Evolutionary conservation across 2,888 invertebrate genomes (phyloP).

Genomic region (Thymelicus lineola): DNA sequence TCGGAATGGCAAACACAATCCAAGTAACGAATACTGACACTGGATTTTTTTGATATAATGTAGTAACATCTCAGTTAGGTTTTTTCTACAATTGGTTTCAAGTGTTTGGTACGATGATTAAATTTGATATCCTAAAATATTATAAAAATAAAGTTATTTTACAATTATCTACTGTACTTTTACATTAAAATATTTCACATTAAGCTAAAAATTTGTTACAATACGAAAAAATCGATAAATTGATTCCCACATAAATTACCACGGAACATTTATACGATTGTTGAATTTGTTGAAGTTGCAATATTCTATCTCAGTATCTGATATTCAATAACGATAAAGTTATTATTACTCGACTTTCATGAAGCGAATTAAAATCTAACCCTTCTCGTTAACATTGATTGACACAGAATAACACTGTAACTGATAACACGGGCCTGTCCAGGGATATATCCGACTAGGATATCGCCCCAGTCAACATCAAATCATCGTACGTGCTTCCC

Average conservation of each 20-base stretch:
- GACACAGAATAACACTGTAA: constrained; percentile 26
- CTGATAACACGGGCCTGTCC: constrained; percentile 28
- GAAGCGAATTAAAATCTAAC: constrained; percentile 9
- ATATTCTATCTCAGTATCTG: no score
- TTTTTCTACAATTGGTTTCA: neutral
- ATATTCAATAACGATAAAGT: no score
- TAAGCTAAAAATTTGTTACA: no score
- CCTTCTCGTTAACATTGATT: constrained; percentile 16
- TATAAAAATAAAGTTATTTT: no score
- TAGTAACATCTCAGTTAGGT: constrained; percentile 1
- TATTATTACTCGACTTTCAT: neutral
- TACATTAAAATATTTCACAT: no score
- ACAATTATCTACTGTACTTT: no score
- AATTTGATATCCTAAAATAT: no score
- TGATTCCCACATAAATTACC: no score
- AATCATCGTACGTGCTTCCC: constrained; percentile 65
- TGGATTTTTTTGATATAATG: constrained; percentile 12
- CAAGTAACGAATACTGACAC: constrained; percentile 40
- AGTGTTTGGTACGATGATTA: neutral
- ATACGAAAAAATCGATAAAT: no score
- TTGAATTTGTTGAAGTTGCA: no score
- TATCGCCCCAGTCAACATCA: constrained; percentile 35
- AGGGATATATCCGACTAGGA: neutral
- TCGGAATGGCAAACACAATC: constrained; percentile 61
- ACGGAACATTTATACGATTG: no score